These are phyloP conservation scores for Nycteola revayana DNA, from an alignment of 2,888 invertebrate genomes.

Conservation along the genomic window DNA sequence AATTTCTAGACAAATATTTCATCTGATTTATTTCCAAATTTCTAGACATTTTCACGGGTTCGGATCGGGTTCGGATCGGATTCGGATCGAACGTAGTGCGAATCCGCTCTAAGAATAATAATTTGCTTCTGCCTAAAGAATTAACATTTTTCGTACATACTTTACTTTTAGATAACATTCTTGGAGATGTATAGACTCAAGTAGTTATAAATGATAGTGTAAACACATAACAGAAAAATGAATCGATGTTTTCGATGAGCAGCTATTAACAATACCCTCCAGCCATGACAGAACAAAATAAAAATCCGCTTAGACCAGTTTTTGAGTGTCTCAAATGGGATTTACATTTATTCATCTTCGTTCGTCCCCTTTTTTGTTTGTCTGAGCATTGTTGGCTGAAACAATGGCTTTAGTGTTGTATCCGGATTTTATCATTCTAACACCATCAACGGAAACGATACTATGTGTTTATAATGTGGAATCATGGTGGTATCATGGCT, in stretches of 20 bases:
- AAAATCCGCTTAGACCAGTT: slow-evolving; percentile 52
- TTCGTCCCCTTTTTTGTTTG: slow-evolving; percentile 63
- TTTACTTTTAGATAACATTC: too few species aligned
- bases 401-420: slow-evolving; percentile 71
- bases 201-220: too few species aligned
- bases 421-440: slow-evolving; percentile 78
- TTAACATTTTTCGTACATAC: too few species aligned
- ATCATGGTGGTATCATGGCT: slow-evolving; percentile 69
- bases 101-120: too few species aligned
- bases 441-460: slow-evolving; percentile 76
- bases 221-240: too few species aligned
- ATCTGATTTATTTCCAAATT: too few species aligned
- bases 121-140: too few species aligned
- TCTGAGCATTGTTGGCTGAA: slow-evolving; percentile 72
- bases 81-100: too few species aligned
- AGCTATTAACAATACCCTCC: slow-evolving; percentile 4
- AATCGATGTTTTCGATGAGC: neutral
- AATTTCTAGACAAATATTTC: too few species aligned
- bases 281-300: slow-evolving; percentile 31
- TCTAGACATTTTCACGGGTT: too few species aligned
- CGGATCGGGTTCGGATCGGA: too few species aligned
- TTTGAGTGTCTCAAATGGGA: slow-evolving; percentile 55
- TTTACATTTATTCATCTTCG: slow-evolving; percentile 73
- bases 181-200: too few species aligned
- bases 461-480: slow-evolving; percentile 77